Evolutionary conservation across 2,888 invertebrate species (phyloP).

Genomic region (Ferdinandea cuprea): DNA sequence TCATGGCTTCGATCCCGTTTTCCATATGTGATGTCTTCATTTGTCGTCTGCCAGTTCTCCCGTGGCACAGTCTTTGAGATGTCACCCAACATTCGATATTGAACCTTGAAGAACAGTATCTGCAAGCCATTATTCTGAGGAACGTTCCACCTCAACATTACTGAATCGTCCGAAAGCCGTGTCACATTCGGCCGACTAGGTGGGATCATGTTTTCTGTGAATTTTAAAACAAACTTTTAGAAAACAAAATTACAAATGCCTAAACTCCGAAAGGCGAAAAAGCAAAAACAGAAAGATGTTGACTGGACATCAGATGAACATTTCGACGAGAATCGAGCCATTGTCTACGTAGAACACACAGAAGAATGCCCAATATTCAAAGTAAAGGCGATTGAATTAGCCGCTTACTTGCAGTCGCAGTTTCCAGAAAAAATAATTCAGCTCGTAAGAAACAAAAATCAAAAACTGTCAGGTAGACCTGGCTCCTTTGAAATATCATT

Average conservation of each 20-base stretch:
- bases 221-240: constrained; percentile 16
- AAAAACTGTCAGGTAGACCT: constrained; percentile 77
- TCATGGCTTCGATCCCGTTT: constrained; percentile 78
- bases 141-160: constrained; percentile 96
- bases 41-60: constrained; percentile 90
- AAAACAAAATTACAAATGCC: not conserved
- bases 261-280: constrained; percentile 58
- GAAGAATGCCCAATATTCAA: constrained; percentile 80
- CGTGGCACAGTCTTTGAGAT: constrained; percentile 82
- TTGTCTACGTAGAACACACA: constrained; percentile 80
- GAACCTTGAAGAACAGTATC: constrained; percentile 95
- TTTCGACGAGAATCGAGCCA: constrained; percentile 79
- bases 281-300: constrained; percentile 75
- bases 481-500: constrained; percentile 81
- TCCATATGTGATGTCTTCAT: constrained; percentile 88
- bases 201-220: constrained; percentile 89
- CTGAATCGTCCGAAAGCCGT: constrained; percentile 93
- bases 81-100: constrained; percentile 85
- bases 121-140: constrained; percentile 92
- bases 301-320: constrained; percentile 79
- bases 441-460: constrained; percentile 78
- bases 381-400: constrained; percentile 79
- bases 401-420: constrained; percentile 75
- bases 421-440: constrained; percentile 79
- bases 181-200: constrained; percentile 94